Percentiles rank a stretch among this genome's conserved stretches.
These are phyloP conservation scores for Orthochromis malagaraziensis DNA, from an alignment of 2,113 vertebrate species.

Conservation along the genomic window DNA sequence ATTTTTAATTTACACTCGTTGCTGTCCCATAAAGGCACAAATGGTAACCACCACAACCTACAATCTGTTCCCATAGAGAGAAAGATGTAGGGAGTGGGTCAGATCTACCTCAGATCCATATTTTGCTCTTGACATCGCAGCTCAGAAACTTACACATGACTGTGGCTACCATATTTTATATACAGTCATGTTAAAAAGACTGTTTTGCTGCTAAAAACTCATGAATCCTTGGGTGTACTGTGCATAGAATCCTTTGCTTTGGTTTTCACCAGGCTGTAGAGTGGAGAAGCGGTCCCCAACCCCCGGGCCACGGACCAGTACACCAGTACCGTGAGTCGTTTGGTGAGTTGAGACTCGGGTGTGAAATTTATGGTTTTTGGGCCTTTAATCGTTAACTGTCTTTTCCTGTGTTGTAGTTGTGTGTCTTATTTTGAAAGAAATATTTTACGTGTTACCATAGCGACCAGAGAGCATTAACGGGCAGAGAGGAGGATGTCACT, in stretches of 20 bases:
- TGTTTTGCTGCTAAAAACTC: background rate
- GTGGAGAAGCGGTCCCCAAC: background rate
- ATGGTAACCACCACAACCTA: background rate
- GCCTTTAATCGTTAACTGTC: background rate
- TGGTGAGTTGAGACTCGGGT: fast-evolving
- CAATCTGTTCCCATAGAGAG: background rate
- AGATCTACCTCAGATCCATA: background rate
- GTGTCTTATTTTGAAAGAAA: background rate
- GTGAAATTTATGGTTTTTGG: background rate
- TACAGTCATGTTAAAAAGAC: background rate
- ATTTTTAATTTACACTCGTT: background rate
- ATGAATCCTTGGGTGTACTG: background rate
- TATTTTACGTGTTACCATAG: background rate
- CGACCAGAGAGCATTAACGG: background rate
- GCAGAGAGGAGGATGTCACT: background rate
- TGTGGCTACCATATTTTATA: background rate
- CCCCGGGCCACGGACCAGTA: background rate
- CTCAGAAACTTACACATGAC: background rate
- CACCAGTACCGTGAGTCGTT: fast-evolving
- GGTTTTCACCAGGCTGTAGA: background rate
- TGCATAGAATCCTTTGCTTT: background rate
- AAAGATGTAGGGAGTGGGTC: background rate
- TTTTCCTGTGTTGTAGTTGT: background rate
- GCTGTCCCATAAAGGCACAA: background rate
- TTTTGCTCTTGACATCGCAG: background rate